A percentile compares a stretch with the other conserved stretches of the same genome.
These are phyloP conservation scores for Paratrypauchen microcephalus DNA, from an alignment of 2,797 vertebrate species.

Conservation along the genomic window DNA sequence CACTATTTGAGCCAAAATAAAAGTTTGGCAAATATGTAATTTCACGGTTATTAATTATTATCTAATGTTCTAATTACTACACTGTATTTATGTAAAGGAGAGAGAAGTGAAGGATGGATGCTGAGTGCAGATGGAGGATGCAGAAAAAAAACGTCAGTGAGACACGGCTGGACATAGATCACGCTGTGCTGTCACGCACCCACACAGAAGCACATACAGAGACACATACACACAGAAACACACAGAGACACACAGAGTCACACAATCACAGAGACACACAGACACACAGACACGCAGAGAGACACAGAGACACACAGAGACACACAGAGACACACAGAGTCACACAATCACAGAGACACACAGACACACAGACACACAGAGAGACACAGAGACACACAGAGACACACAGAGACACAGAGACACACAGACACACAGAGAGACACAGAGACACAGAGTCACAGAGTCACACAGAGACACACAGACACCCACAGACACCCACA, in stretches of 20 bases:
- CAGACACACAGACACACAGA: conserved; percentile 5
- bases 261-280: conserved; percentile 10
- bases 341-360: not conserved
- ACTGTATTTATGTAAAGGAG: conserved; percentile 20
- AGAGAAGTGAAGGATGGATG: conserved; percentile 7
- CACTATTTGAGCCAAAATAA: not conserved
- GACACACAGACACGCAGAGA: conserved; percentile 20
- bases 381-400: not conserved
- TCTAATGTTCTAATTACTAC: not conserved
- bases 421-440: not conserved
- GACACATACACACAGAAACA: not conserved
- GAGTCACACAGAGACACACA: conserved; percentile 9
- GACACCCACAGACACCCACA: conserved; percentile 25
- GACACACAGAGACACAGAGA: conserved; percentile 47
- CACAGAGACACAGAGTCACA: conserved; percentile 1
- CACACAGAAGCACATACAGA: conserved; percentile 45
- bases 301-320: not conserved
- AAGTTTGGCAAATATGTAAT: not conserved
- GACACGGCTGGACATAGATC: conserved; percentile 47
- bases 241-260: not conserved
- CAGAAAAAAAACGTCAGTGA: conserved; percentile 48
- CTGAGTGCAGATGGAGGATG: conserved; percentile 46
- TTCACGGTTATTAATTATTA: not conserved
- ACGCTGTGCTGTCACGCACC: conserved; percentile 49
- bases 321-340: not conserved